Conservation (phyloP, 2,113 vertebrate genomes). For the Alectura lathami region DNA sequence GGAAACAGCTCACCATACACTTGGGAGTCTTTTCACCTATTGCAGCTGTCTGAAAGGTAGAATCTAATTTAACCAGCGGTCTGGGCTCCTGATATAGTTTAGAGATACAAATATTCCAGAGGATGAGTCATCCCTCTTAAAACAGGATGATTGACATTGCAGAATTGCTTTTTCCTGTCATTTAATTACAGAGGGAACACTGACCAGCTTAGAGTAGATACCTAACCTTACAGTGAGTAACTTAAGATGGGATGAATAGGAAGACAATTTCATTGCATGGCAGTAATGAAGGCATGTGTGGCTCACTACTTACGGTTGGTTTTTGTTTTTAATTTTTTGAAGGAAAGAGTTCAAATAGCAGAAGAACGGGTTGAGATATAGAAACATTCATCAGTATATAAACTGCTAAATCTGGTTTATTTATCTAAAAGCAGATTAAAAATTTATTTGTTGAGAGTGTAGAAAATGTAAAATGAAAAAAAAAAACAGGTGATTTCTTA, state of each 20-base stretch:
- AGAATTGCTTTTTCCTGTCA: neutral
- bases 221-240: neutral
- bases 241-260: neutral
- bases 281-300: neutral
- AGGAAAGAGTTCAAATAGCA: neutral
- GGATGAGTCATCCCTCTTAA: neutral
- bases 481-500: neutral
- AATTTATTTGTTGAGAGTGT: neutral
- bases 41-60: neutral
- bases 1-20: neutral
- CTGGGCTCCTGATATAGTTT: neutral
- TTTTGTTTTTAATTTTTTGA: neutral
- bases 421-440: neutral
- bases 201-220: neutral
- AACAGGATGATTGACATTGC: neutral
- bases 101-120: neutral
- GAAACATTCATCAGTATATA: neutral
- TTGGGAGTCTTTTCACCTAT: neutral
- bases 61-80: neutral
- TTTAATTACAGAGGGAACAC: neutral
- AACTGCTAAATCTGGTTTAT: neutral
- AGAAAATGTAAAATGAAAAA: neutral
- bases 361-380: neutral
- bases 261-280: neutral
- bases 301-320: neutral